Evolutionary conservation across 2,797 vertebrate genomes (phyloP).

Genomic region (Parauchenoglanis punctatus): DNA sequence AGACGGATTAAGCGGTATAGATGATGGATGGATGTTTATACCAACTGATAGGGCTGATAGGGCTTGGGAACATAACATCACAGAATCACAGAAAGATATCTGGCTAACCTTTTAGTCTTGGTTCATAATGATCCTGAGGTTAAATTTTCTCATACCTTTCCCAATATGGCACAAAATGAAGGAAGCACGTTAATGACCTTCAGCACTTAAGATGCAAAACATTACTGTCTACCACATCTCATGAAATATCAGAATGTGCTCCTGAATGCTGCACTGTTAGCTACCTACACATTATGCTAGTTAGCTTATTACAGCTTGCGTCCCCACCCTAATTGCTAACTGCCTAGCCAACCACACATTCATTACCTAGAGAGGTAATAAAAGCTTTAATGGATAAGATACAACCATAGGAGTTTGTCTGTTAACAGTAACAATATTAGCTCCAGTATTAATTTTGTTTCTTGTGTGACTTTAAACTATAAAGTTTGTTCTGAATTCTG

Average conservation of each 20-base stretch:
- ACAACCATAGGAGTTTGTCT: background rate
- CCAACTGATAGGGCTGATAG: too few relatives aligned
- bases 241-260: background rate
- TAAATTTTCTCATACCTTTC: background rate
- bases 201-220: background rate
- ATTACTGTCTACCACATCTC: background rate
- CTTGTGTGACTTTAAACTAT: background rate
- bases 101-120: background rate
- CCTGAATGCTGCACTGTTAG: background rate
- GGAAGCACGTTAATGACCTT: background rate
- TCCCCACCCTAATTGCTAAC: background rate
- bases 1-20: too few relatives aligned
- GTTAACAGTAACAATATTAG: background rate
- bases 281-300: background rate
- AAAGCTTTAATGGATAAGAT: background rate
- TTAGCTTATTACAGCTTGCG: background rate
- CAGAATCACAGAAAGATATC: background rate
- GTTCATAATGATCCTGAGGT: background rate
- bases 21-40: too few relatives aligned
- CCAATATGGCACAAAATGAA: background rate
- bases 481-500: background rate
- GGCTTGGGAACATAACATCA: background rate
- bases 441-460: background rate
- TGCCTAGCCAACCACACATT: background rate
- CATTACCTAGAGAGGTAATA: background rate